Evolutionary conservation across 2,113 vertebrate species (phyloP).

Genomic region (human): GRCh38 chr2:30181501-30182000

Average conservation of each 20-base stretch:
- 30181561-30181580: neutral
- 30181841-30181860: too few species aligned
- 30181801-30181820: too few species aligned
- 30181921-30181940: neutral
- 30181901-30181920: neutral
- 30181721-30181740: neutral
- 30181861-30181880: too few species aligned
- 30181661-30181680: neutral
- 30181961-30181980: neutral
- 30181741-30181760: neutral
- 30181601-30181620: neutral
- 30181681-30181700: neutral
- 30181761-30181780: neutral
- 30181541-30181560: neutral
- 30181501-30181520: neutral
- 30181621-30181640: neutral
- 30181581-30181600: neutral
- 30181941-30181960: neutral
- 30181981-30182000: neutral
- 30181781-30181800: neutral
- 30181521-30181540: neutral
- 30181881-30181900: too few species aligned
- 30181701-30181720: neutral
- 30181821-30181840: too few species aligned
- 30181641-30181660: neutral